Evolutionary conservation across 2,888 invertebrate species (phyloP).

Genomic region (Drosophila eohydei): DNA sequence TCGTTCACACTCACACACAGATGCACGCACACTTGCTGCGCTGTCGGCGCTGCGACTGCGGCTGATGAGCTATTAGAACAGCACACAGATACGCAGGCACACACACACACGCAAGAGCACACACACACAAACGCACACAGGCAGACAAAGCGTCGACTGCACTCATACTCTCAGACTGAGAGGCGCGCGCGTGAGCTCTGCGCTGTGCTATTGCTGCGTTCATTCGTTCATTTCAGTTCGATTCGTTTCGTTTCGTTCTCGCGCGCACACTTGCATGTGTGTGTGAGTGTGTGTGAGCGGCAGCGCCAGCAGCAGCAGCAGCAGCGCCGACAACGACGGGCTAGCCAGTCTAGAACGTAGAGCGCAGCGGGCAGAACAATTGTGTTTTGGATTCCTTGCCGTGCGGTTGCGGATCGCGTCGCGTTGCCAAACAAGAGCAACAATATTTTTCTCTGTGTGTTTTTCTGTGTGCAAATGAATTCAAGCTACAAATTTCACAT

Average conservation of each 20-base stretch:
- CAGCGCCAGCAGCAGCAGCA: conserved; percentile 30
- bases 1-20: conserved; percentile 59
- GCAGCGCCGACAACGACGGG: conserved; percentile 50
- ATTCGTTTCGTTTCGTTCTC: conserved; percentile 60
- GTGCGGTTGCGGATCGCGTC: conserved; percentile 82
- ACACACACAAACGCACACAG: conserved; percentile 11
- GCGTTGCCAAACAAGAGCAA: conserved; percentile 57
- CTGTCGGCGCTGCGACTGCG: conserved; percentile 26
- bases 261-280: conserved; percentile 13
- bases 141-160: conserved; percentile 65
- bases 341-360: conserved; percentile 82
- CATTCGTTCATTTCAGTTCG: conserved; percentile 60
- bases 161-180: conserved; percentile 60
- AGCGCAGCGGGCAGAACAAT: conserved; percentile 83
- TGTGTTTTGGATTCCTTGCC: conserved; percentile 84
- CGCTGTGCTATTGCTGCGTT: conserved; percentile 37
- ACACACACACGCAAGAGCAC: conserved; percentile 2
- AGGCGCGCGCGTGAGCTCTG: conserved; percentile 48
- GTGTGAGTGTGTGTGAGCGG: conserved; percentile 38
- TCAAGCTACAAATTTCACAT: conserved; percentile 35
- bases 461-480: conserved; percentile 54
- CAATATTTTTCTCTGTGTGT: conserved; percentile 43
- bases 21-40: conserved; percentile 61
- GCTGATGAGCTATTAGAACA: conserved; percentile 65
- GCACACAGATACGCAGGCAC: conserved; percentile 27